A percentile compares a stretch with the other conserved stretches of the same genome.
Conservation (phyloP, 2,113 vertebrate genomes). For the Aviceda subcristata region DNA sequence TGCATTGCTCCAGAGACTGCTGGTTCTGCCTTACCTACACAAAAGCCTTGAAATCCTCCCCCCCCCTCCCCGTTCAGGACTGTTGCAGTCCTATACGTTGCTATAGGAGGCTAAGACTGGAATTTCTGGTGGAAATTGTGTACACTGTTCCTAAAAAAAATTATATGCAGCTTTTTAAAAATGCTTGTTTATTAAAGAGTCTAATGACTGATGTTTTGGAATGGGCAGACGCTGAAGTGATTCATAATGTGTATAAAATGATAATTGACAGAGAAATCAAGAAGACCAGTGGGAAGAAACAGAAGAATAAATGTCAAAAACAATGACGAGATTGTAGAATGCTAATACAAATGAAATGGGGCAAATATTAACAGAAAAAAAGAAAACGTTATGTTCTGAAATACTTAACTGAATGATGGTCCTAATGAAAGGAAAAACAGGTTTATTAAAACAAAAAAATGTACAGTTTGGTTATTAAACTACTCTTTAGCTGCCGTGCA, state of each 20-base stretch:
- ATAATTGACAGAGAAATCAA: conserved; percentile 24
- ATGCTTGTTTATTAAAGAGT: background rate
- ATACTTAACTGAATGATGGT: background rate
- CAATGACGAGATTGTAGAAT: background rate
- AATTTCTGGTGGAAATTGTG: background rate
- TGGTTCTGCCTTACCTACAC: background rate
- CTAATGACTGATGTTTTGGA: background rate
- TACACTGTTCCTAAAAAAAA: background rate
- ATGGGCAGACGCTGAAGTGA: background rate
- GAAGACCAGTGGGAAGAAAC: background rate
- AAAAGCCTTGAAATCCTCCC: background rate
- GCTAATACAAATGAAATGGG: background rate
- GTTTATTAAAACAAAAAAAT: background rate
- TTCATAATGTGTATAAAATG: background rate
- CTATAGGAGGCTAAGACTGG: background rate
- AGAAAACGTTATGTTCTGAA: conserved; percentile 4
- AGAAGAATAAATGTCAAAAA: conserved; percentile 37
- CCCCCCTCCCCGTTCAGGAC: background rate
- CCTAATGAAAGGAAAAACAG: background rate
- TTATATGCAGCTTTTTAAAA: background rate
- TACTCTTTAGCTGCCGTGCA: background rate
- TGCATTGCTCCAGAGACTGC: background rate
- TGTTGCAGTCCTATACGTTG: background rate
- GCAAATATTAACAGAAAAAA: conserved; percentile 3
- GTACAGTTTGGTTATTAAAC: background rate